Conservation (phyloP, 1,140 invertebrate species). For the Calliopsis andreniformis region DNA sequence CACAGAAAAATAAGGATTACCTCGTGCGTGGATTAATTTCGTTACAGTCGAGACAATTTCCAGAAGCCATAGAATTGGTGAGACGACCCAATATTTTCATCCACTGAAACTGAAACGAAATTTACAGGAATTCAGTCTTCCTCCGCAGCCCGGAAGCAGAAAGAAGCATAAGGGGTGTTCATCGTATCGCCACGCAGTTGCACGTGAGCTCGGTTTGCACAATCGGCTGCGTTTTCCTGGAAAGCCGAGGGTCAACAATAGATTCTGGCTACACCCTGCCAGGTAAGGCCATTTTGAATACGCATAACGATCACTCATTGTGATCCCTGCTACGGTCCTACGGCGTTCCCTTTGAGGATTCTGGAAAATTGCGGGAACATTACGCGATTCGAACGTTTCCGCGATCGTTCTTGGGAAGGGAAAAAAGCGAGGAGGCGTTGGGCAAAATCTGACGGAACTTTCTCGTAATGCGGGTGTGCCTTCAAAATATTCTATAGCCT, state of each 20-base stretch:
- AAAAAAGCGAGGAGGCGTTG: conserved; percentile 7
- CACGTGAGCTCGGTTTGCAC: conserved; percentile 64
- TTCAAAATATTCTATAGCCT: too few relatives aligned
- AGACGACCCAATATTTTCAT: too few relatives aligned
- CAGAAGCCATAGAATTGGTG: too few relatives aligned
- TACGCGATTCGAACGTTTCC: conserved; percentile 61
- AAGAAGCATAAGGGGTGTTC: conserved; percentile 51
- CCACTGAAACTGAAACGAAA: too few relatives aligned
- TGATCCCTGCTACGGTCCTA: conserved; percentile 52
- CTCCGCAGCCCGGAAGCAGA: conserved; percentile 30
- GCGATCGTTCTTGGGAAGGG: conserved; percentile 25
- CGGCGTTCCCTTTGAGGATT: conserved; percentile 45
- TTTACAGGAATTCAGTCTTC: conserved; percentile 16
- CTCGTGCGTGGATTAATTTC: too few relatives aligned
- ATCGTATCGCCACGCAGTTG: conserved; percentile 55
- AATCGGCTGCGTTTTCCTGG: conserved; percentile 66
- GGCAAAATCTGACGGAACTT: conserved; percentile 24
- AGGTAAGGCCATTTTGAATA: conserved; percentile 74
- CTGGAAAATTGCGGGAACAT: conserved; percentile 69
- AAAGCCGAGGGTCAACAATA: conserved; percentile 67
- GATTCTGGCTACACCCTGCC: conserved; percentile 60
- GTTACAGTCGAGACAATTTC: too few relatives aligned
- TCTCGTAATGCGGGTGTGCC: neutral
- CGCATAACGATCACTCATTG: conserved; percentile 74
- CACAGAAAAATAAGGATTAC: too few relatives aligned